Base-by-base conservation (phyloP, 2,113 vertebrate genomes). In the Xiphophorus hellerii region DNA sequence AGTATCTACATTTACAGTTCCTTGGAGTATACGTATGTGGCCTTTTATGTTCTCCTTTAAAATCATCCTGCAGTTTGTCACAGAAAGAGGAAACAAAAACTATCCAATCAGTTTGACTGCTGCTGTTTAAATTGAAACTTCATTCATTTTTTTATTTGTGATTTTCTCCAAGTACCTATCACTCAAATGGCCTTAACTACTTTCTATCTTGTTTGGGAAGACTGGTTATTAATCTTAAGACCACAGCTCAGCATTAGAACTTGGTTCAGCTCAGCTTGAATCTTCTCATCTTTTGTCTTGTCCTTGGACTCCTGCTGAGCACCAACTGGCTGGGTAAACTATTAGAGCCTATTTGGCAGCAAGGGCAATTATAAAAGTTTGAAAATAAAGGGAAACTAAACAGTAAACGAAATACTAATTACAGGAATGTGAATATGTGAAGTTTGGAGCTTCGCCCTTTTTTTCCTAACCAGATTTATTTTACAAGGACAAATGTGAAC, bases 221-320 rank as follows among this genome's bases (percentile, higher is more conserved):
- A 48, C 6, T 61, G 28, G 62, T 76, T 65, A 58, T 68, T 48
- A 69, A 76, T 51, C n/a, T 66, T 69, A 58, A 77, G 71, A 77
- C 20, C 11, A 67, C 63, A 54, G 1, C 13, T 25, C 25, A 72
- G 31, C 20, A 44, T 60, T 15, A 28, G 3, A 54, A 22, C 11
- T n/a, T 60, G 60, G 2, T 69, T 79, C 5, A 66, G 28, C 66
- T 69, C 42, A 76, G 74, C 68, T 58, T 54, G 75, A 66, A 17
- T 78, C 44, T 71, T 35, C n/a, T 69, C 28, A 28, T 61, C 51
- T 22, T 61, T 62, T 62, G 25, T 66, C 30, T 74, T 82, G 20
- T 62, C 9, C 39, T 66, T 28, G 12, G 69, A 76, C 63, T 76
- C 81, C 87, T 20, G 67, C 83, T 87, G 87, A 77, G 74, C 81